phyloP scores from a whole-genome alignment of 2,113 vertebrate genomes.

The Rousettus leschenaultii region DNA sequence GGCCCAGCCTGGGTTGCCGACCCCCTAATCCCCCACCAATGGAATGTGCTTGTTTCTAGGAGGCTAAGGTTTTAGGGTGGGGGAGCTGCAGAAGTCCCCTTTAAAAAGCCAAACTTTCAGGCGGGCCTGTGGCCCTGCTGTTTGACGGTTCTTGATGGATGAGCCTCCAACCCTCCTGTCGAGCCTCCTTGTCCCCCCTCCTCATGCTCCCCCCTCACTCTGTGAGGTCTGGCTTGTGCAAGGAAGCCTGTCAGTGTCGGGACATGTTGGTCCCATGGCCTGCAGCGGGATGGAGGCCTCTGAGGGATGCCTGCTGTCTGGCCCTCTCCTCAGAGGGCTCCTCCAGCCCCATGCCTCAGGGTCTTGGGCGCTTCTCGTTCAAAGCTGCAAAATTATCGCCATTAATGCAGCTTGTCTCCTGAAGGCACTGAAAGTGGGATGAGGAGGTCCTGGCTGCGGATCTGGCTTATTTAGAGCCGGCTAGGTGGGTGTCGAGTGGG shows the following conservation, averaged over 20 bases:
- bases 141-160: slow-evolving; percentile 77
- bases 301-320: slow-evolving; percentile 78
- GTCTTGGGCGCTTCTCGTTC: slow-evolving; percentile 77
- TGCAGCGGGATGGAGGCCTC: slow-evolving; percentile 79
- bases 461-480: background rate
- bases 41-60: slow-evolving; percentile 39
- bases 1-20: background rate
- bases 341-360: slow-evolving; percentile 72
- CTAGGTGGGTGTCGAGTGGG: background rate
- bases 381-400: slow-evolving; percentile 76
- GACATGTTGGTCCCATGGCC: slow-evolving; percentile 81
- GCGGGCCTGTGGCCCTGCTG: slow-evolving; percentile 60
- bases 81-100: slow-evolving; percentile 46
- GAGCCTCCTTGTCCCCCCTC: slow-evolving; percentile 62
- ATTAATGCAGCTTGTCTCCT: slow-evolving; percentile 71
- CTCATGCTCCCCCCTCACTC: slow-evolving; percentile 43
- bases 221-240: slow-evolving; percentile 87
- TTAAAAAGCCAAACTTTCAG: slow-evolving; percentile 54
- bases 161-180: slow-evolving; percentile 72
- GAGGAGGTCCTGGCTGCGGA: background rate
- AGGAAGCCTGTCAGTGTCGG: slow-evolving; percentile 80
- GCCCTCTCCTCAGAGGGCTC: slow-evolving; percentile 67
- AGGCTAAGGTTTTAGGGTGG: slow-evolving; percentile 45
- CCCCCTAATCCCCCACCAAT: slow-evolving; percentile 43
- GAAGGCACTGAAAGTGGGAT: slow-evolving; percentile 39